A percentile compares a stretch with the other conserved stretches of the same genome.
These are phyloP conservation scores for Rhincodon typus DNA, from an alignment of 2,797 vertebrate genomes.

Conservation along the genomic window DNA sequence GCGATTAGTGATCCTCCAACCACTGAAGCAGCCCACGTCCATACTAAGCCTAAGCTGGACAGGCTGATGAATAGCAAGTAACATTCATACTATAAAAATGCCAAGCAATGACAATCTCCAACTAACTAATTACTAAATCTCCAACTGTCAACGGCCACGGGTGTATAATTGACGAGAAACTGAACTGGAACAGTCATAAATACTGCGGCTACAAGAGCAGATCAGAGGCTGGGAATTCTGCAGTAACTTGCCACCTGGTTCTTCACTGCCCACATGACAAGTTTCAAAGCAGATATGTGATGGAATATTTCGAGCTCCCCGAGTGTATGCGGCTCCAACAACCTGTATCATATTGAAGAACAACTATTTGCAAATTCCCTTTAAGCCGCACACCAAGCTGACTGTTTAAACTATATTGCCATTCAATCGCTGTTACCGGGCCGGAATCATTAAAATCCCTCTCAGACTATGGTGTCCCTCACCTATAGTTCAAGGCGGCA, in stretches of 20 bases:
- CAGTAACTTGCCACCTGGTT: background rate
- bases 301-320: no score
- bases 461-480: no score
- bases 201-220: background rate
- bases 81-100: background rate
- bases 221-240: background rate
- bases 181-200: background rate
- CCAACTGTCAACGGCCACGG: background rate
- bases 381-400: background rate
- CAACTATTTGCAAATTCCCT: background rate
- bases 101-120: no score
- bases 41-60: background rate
- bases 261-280: background rate
- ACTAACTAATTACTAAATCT: background rate
- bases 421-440: no score
- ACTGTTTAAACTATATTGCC: no score
- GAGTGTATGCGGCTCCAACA: no score
- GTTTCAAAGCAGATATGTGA: no score
- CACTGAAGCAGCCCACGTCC: background rate
- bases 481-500: background rate
- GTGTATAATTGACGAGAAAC: background rate
- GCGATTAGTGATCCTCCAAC: background rate
- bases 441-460: no score
- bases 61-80: no score
- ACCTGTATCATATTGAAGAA: background rate